Percentiles rank a stretch among this genome's conserved stretches.
Evolutionary conservation across 2,113 vertebrate genomes (phyloP).

Genomic region (Nicator chloris): DNA sequence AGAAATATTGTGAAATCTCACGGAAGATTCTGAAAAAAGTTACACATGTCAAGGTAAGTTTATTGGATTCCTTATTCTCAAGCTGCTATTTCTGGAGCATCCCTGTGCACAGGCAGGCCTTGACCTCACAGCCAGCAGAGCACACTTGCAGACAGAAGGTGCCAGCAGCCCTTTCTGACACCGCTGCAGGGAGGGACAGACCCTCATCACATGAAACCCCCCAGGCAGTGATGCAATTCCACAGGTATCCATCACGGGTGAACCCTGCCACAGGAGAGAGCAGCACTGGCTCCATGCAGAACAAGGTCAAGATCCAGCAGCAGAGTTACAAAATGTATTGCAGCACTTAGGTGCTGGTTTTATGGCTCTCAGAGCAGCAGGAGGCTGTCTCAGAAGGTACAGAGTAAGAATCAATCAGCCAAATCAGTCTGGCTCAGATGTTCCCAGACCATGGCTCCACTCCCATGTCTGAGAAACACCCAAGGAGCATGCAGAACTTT

Average conservation of each 20-base stretch:
- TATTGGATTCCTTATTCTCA: neutral
- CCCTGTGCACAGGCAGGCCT: neutral
- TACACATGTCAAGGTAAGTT: neutral
- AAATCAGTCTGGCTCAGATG: neutral
- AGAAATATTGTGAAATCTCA: neutral
- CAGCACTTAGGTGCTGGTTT: neutral
- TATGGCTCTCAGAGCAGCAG: neutral
- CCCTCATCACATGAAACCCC: accelerated
- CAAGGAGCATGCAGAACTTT: neutral
- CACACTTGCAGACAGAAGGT: neutral
- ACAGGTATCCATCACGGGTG: accelerated
- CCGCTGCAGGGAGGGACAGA: accelerated
- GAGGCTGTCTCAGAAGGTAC: neutral
- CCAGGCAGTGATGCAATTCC: accelerated
- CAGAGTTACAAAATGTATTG: neutral
- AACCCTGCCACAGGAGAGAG: neutral
- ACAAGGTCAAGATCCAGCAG: neutral
- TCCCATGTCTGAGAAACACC: neutral
- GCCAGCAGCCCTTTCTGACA: neutral
- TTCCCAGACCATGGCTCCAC: neutral
- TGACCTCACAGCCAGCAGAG: neutral
- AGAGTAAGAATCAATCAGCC: neutral
- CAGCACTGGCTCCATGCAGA: neutral
- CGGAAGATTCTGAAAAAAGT: neutral
- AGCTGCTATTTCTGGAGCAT: neutral